Evolutionary conservation across 2,113 vertebrate species (phyloP).

Genomic region (Nycticebus coucang): DNA sequence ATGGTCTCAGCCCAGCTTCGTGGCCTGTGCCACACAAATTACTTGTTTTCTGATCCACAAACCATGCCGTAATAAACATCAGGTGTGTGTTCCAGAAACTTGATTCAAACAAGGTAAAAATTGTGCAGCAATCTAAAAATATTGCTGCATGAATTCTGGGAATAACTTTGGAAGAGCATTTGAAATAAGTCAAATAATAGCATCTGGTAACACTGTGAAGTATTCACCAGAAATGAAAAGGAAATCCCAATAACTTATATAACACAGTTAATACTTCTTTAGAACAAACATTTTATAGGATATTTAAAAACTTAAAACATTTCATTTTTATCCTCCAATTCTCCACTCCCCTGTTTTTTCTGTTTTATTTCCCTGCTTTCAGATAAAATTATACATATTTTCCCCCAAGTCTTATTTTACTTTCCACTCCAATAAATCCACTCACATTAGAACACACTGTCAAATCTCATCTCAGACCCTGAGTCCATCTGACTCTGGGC

Average conservation of each 20-base stretch:
- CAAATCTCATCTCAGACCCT: neutral
- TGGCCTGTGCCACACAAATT: neutral
- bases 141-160: neutral
- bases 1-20: neutral
- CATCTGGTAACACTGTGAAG: neutral
- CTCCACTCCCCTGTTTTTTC: neutral
- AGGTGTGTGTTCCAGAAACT: neutral
- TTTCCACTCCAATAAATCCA: neutral
- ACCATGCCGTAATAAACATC: neutral
- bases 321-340: neutral
- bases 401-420: neutral
- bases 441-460: neutral
- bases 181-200: neutral
- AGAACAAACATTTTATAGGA: neutral
- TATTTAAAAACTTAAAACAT: neutral
- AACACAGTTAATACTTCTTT: neutral
- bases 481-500: neutral
- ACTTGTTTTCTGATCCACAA: slow-evolving; percentile 25
- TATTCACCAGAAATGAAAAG: neutral
- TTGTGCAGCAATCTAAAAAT: slow-evolving; percentile 39
- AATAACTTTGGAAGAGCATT: slow-evolving; percentile 23
- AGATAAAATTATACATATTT: neutral
- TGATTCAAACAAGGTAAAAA: slow-evolving; percentile 28
- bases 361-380: neutral
- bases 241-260: neutral